Percentiles rank a stretch among this genome's conserved stretches.
Conservation (phyloP, 2,797 vertebrate genomes). For the Spheniscus humboldti region DNA sequence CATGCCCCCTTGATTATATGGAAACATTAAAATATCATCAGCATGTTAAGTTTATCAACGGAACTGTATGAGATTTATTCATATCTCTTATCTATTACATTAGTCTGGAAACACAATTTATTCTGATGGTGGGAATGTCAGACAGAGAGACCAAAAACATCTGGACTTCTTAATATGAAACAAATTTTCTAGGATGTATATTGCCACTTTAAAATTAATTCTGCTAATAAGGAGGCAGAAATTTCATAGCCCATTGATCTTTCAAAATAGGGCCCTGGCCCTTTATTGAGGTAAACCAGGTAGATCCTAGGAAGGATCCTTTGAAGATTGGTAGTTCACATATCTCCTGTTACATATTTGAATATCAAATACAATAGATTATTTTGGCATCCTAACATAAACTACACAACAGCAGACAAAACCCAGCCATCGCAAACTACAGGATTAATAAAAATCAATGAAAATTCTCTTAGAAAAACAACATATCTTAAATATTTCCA, state of each 20-base stretch:
- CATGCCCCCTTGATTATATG: constrained; percentile 77
- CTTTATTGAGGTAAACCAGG: background rate
- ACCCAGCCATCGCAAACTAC: background rate
- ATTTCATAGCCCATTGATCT: constrained; percentile 50
- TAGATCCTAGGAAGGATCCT: background rate
- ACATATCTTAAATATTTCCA: background rate
- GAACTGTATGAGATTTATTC: constrained; percentile 78
- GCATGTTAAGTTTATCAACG: constrained; percentile 82
- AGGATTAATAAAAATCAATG: background rate
- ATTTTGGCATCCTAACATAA: background rate
- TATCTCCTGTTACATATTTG: background rate
- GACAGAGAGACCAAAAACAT: constrained; percentile 74
- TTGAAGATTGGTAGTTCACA: background rate
- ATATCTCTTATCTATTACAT: constrained; percentile 78
- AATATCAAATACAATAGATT: background rate
- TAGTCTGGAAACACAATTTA: constrained; percentile 77
- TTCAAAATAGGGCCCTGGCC: background rate
- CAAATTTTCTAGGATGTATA: constrained; percentile 68
- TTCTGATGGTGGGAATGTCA: constrained; percentile 79
- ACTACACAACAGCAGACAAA: background rate
- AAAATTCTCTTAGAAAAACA: background rate
- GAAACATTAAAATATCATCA: constrained; percentile 83
- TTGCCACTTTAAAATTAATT: constrained; percentile 73
- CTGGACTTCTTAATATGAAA: constrained; percentile 73
- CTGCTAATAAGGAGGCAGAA: constrained; percentile 59